Conservation (phyloP, 2,797 vertebrate genomes). For the Babyrousa celebensis region DNA sequence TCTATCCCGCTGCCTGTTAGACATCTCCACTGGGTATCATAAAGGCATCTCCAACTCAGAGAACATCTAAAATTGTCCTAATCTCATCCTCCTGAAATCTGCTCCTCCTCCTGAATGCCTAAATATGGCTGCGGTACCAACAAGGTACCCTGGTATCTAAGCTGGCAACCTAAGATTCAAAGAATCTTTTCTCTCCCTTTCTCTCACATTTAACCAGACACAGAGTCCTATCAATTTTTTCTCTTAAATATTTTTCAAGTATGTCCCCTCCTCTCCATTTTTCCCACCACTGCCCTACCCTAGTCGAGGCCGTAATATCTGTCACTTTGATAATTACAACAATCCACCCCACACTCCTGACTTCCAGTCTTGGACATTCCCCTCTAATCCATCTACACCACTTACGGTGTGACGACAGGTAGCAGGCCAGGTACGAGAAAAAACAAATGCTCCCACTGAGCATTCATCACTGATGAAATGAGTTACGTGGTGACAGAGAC, state of each 20-base stretch:
- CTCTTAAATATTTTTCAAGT: constrained; percentile 28
- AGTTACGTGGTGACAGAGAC: neutral
- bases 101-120: neutral
- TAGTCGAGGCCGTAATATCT: neutral
- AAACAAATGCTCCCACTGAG: neutral
- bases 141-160: neutral
- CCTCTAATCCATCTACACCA: neutral
- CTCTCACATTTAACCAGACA: constrained; percentile 43
- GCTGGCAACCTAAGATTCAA: constrained; percentile 41
- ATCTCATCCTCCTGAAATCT: neutral
- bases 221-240: constrained; percentile 8
- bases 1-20: neutral
- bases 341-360: neutral
- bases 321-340: constrained; percentile 14
- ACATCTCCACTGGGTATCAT: constrained; percentile 25
- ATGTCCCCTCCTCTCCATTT: neutral
- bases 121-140: neutral
- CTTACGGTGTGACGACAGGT: neutral
- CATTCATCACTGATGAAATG: neutral
- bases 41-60: constrained; percentile 51
- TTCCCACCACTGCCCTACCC: neutral
- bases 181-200: neutral
- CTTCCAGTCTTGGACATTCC: constrained; percentile 22
- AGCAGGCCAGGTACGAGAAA: neutral
- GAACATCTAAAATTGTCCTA: constrained; percentile 11